phyloP scores from a whole-genome alignment of 2,888 invertebrate genomes.

The Cryptophagus acutangulus region DNA sequence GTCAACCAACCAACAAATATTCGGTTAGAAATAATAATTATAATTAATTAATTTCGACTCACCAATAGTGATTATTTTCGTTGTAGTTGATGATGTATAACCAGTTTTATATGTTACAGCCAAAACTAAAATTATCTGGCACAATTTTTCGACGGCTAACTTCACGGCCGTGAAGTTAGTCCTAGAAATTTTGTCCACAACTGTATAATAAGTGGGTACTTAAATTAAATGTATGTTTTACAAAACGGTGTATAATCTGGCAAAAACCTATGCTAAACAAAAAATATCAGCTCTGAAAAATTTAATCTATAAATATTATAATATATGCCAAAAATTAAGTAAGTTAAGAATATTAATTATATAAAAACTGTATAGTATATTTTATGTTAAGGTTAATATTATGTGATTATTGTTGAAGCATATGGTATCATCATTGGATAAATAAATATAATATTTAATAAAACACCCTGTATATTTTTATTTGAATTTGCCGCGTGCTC shows the following conservation, averaged over 20 bases:
- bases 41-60: background rate
- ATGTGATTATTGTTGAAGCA: conserved; percentile 32
- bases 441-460: conserved; percentile 30
- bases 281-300: conserved; percentile 27
- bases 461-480: conserved; percentile 11
- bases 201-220: too few species aligned
- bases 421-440: conserved; percentile 32
- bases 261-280: conserved; percentile 23
- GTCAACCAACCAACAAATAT: conserved; percentile 9
- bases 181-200: too few species aligned
- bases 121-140: too few species aligned
- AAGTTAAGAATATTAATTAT: conserved; percentile 15
- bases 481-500: conserved; percentile 21
- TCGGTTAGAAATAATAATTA: too few species aligned
- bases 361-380: conserved; percentile 30
- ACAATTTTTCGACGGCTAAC: too few species aligned
- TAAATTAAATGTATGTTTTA: conserved; percentile 5
- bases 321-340: conserved; percentile 27
- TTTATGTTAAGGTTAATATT: conserved; percentile 30
- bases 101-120: background rate
- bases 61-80: background rate
- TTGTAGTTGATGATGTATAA: background rate
- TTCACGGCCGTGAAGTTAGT: too few species aligned
- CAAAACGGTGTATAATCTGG: conserved; percentile 16
- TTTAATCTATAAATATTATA: conserved; percentile 17